Conservation (phyloP, 2,888 invertebrate genomes). For the Teleiodes luculella region DNA sequence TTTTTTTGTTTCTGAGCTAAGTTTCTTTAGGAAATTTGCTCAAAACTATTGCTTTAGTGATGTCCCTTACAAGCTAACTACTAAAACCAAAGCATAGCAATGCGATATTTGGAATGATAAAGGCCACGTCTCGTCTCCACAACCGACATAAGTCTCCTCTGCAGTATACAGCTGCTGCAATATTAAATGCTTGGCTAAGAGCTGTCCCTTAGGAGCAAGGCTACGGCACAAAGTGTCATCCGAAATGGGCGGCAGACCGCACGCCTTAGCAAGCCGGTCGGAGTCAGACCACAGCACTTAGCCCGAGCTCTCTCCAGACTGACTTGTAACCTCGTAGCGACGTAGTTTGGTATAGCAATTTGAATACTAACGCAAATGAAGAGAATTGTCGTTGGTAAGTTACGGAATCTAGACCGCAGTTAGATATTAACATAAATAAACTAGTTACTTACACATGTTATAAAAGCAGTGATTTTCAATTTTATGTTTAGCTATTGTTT, state of each 20-base stretch:
- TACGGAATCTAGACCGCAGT: background rate
- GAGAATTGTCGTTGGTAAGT: background rate
- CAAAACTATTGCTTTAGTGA: too few species aligned
- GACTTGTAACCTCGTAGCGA: background rate
- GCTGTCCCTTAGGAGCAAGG: background rate
- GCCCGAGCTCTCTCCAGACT: background rate
- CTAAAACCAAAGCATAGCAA: too few species aligned
- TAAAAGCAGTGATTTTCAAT: too few species aligned
- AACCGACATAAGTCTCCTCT: background rate
- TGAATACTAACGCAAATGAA: background rate
- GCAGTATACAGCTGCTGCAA: background rate
- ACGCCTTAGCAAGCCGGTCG: background rate
- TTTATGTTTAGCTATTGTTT: too few species aligned
- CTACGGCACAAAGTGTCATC: background rate
- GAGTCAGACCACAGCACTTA: background rate
- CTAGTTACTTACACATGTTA: too few species aligned
- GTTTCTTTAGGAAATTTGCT: too few species aligned
- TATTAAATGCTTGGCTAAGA: background rate
- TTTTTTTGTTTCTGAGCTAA: too few species aligned
- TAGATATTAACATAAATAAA: background rate
- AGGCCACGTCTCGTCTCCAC: background rate
- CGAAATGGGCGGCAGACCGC: conserved; percentile 4
- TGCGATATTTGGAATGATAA: too few species aligned
- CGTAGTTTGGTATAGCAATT: background rate
- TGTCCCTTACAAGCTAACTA: too few species aligned